Evolutionary conservation across 2,888 invertebrate species (phyloP).

Genomic region (Chromoteleia sp.): DNA sequence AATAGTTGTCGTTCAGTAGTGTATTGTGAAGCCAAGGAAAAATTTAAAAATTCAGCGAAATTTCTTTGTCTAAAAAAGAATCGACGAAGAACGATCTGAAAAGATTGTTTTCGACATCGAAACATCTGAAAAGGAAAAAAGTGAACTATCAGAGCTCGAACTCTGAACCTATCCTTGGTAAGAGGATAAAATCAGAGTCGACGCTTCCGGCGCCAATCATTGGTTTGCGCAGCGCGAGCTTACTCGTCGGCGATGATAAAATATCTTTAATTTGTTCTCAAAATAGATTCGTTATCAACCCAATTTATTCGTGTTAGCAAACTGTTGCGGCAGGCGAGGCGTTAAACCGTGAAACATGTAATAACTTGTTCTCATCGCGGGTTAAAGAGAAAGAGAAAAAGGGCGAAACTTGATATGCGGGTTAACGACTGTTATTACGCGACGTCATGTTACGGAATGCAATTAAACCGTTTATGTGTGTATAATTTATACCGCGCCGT

Average conservation of each 20-base stretch:
- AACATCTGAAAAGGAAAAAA: conserved; percentile 6
- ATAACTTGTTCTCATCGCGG: conserved; percentile 68
- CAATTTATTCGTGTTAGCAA: conserved; percentile 65
- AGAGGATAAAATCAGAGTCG: conserved; percentile 46
- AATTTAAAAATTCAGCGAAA: too few species aligned
- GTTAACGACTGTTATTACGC: conserved; percentile 71
- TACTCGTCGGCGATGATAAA: conserved; percentile 44
- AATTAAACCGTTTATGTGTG: conserved; percentile 61
- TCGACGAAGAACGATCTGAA: too few species aligned
- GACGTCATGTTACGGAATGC: conserved; percentile 64
- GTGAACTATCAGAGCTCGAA: conserved; percentile 13
- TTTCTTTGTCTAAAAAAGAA: too few species aligned
- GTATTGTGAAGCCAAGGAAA: too few species aligned
- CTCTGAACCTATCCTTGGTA: conserved; percentile 33
- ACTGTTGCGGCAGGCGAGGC: conserved; percentile 62
- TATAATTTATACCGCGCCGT: conserved; percentile 60
- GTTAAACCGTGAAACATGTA: conserved; percentile 69
- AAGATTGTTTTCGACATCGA: too few species aligned
- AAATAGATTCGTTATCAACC: conserved; percentile 70
- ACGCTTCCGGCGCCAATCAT: conserved; percentile 57
- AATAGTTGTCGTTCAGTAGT: too few species aligned
- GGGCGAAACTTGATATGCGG: conserved; percentile 53
- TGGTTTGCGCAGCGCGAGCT: conserved; percentile 25
- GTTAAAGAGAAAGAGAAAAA: conserved; percentile 58
- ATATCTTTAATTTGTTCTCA: conserved; percentile 64